Evolutionary conservation across 2,797 vertebrate species (phyloP).

Genomic region (Myotis planiceps): DNA sequence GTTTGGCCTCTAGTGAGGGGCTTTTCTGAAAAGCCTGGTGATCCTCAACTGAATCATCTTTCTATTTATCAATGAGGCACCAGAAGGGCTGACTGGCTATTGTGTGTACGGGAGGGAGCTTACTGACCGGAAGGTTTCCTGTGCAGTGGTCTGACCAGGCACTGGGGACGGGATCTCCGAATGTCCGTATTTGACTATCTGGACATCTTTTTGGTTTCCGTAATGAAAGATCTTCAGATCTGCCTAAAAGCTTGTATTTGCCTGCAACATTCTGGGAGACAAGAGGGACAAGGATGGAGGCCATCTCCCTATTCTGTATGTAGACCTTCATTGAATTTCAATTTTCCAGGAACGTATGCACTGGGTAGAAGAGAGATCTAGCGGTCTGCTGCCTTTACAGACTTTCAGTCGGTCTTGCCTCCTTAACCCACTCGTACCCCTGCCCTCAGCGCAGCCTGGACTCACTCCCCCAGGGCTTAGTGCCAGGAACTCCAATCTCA

Average conservation of each 20-base stretch:
- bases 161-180: not conserved
- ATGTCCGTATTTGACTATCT: not conserved
- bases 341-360: not conserved
- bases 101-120: not conserved
- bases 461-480: not conserved
- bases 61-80: not conserved
- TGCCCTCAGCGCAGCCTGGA: not conserved
- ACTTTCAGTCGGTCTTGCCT: not conserved
- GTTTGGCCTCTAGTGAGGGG: not conserved
- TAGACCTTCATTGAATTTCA: not conserved
- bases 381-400: not conserved
- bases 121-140: not conserved
- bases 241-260: not conserved
- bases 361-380: not conserved
- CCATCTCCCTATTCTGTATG: not conserved
- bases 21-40: not conserved
- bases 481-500: not conserved
- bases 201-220: not conserved
- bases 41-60: not conserved
- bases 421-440: not conserved
- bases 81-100: not conserved
- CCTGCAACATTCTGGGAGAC: not conserved
- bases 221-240: not conserved
- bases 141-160: not conserved
- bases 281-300: not conserved